A percentile compares a stretch with the other conserved stretches of the same genome.
Conservation (phyloP, 2,888 invertebrate species). For the Nomada ferruginata region DNA sequence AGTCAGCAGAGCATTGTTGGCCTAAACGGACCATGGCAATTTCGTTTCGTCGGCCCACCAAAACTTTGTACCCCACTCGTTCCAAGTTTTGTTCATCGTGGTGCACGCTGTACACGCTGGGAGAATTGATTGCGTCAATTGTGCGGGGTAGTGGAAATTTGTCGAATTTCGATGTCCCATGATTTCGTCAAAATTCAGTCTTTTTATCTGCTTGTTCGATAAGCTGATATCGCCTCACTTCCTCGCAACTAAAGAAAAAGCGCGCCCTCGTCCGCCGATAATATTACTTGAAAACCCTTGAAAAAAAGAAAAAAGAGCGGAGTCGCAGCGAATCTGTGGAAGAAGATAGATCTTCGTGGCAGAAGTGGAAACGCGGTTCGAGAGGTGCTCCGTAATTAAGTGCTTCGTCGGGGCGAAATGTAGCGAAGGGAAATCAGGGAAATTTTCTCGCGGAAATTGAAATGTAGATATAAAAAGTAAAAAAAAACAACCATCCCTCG, state of each 20-base stretch:
- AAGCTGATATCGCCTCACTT: too few species aligned
- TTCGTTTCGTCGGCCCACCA: neutral
- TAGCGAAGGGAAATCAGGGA: conserved; percentile 12
- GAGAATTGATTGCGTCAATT: too few species aligned
- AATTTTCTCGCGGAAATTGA: conserved; percentile 28
- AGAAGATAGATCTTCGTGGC: neutral
- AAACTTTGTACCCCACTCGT: conserved; percentile 8
- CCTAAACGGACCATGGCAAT: neutral
- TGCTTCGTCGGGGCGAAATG: neutral
- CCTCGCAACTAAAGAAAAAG: too few species aligned
- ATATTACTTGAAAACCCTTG: too few species aligned
- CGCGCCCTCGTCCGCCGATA: too few species aligned
- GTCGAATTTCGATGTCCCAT: too few species aligned
- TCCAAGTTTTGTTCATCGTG: conserved; percentile 9
- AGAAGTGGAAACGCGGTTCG: neutral
- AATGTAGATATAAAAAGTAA: conserved; percentile 13
- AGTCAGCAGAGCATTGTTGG: neutral
- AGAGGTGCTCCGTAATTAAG: conserved; percentile 15
- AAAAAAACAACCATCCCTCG: neutral
- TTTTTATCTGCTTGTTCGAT: too few species aligned
- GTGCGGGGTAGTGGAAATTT: too few species aligned
- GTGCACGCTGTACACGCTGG: neutral
- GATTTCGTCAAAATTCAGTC: too few species aligned
- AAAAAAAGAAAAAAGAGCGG: too few species aligned
- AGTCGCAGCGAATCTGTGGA: too few species aligned